Evolutionary conservation across 2,113 vertebrate species (phyloP).

Genomic region (Vidua macroura): DNA sequence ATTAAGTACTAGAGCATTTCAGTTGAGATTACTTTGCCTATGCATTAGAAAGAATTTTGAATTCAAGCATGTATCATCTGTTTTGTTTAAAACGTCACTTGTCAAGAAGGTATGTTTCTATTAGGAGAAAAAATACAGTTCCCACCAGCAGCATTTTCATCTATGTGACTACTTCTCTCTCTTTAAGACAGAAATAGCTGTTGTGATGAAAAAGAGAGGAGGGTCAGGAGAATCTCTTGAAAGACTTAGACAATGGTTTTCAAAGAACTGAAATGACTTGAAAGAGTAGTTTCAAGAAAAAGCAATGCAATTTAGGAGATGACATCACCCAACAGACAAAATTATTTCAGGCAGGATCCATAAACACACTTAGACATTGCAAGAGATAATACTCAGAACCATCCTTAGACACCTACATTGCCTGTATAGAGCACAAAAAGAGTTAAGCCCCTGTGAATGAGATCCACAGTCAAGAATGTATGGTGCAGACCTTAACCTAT

Average conservation of each 20-base stretch:
- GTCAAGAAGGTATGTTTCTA: background rate
- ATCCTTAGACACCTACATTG: background rate
- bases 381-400: background rate
- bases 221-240: background rate
- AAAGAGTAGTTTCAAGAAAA: slow-evolving; percentile 12
- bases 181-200: background rate
- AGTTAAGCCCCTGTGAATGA: background rate
- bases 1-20: slow-evolving; percentile 33
- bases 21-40: background rate
- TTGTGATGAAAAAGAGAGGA: background rate
- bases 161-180: background rate
- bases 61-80: background rate
- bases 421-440: background rate
- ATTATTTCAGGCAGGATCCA: background rate
- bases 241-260: background rate
- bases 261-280: background rate
- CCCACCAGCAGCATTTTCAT: background rate
- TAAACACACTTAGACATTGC: background rate
- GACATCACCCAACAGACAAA: background rate
- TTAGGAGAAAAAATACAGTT: background rate
- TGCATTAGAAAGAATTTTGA: background rate
- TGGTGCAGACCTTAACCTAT: background rate
- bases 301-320: background rate
- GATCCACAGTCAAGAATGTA: background rate
- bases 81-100: slow-evolving; percentile 33